Conservation (phyloP, 1,140 invertebrate genomes). For the Drosophila willistoni region DNA sequence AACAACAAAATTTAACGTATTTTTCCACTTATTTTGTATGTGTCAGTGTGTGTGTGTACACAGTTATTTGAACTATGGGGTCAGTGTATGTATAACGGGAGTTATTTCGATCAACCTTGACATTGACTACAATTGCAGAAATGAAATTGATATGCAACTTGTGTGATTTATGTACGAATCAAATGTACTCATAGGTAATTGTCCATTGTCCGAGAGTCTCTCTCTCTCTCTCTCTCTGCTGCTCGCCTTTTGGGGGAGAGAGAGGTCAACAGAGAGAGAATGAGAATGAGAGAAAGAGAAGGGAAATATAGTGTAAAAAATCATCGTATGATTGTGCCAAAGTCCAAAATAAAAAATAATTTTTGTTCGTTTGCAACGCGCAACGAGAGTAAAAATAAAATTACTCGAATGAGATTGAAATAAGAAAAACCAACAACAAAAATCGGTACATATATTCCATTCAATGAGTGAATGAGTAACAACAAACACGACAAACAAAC, state of each 20-base stretch:
- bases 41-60: neutral
- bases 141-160: conserved; percentile 36
- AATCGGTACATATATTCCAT: conserved; percentile 49
- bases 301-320: conserved; percentile 61
- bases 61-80: conserved; percentile 3
- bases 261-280: no score
- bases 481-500: conserved; percentile 66
- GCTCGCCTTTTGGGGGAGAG: conserved; percentile 1
- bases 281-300: neutral
- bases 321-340: conserved; percentile 80
- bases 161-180: conserved; percentile 29
- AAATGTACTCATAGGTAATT: neutral
- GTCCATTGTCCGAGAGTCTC: conserved; percentile 23
- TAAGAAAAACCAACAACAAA: conserved; percentile 31
- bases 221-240: conserved; percentile 14
- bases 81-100: conserved; percentile 5
- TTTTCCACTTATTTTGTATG: neutral
- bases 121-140: conserved; percentile 37
- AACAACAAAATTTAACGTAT: neutral
- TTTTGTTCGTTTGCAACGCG: conserved; percentile 53
- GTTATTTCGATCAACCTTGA: conserved; percentile 32
- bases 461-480: conserved; percentile 54
- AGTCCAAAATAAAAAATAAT: conserved; percentile 80
- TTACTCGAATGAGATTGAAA: conserved; percentile 57
- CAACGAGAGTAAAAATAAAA: conserved; percentile 45